Evolutionary conservation across 2,797 vertebrate species (phyloP), one percentile per base, ranked within the genome.

Genomic region (Stomatorhinus walkeri): DNA sequence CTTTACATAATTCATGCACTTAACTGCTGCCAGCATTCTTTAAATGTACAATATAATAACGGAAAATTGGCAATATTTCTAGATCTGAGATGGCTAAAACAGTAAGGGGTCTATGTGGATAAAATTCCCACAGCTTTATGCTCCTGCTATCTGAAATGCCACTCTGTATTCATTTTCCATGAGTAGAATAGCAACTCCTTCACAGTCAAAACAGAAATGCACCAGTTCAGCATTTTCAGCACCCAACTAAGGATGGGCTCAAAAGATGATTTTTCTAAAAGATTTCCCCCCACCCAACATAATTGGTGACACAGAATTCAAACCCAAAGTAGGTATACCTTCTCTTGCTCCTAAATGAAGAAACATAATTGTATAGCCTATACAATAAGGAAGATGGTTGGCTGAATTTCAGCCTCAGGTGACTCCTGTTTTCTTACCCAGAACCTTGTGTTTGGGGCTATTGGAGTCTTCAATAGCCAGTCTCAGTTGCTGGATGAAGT

Each of bases 401-500:
- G 43, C 79, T 84, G 79, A n/a, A 12, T 84, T 84, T 22, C n/a
- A 9, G 46, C 40, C 43, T 49, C 40, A n/a, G n/a, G 9, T 24
- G 8, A 22, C 8, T 40, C 14, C 14, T 22, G 16, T 48, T 16
- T 49, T 51, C 89, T 93, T 90, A 98, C 98, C 97, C 96, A 96
- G 94, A 24, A 97, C 95, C 79, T 93, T 93, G 64, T 91, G 92
- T 72, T 95, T 96, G 91, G 98, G 98, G 93, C 98, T 99, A 94
- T 95, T 97, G 0, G 98, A 97, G 93, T 98, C 98, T 90, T 99
- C 97, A 88, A 99, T 98, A 89, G 98, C 97, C 90, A 98, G 95
- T 92, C 96, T 98, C 90, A 99, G 95, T 92, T 99, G 98, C 94
- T 99, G 98, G 90, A 99, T 97, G 94, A 99, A 99, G 94, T 99